These are phyloP conservation scores for Campoplex nolae DNA, from an alignment of 2,888 invertebrate genomes.

Conservation along the genomic window DNA sequence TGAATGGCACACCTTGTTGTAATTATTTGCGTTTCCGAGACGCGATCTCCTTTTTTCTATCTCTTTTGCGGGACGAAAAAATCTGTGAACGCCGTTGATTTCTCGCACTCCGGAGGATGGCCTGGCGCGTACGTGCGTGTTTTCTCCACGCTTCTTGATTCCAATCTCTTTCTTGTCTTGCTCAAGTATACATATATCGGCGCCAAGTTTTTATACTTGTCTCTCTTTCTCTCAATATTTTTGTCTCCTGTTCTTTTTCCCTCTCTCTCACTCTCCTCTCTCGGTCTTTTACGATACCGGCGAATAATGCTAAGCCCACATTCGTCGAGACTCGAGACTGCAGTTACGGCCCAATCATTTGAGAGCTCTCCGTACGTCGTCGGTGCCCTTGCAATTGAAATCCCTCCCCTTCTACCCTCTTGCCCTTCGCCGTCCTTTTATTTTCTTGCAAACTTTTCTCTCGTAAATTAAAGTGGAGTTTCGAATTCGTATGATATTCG, in stretches of 20 bases:
- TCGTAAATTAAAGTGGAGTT: slow-evolving; percentile 8
- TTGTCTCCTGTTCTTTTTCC: neutral
- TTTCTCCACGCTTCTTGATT: slow-evolving; percentile 34
- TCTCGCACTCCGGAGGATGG: slow-evolving; percentile 18
- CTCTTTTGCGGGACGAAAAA: slow-evolving; percentile 27
- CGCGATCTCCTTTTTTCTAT: slow-evolving; percentile 17
- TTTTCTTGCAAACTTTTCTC: slow-evolving; percentile 1
- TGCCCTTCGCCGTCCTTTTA: neutral
- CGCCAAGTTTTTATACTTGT: neutral
- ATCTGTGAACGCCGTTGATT: slow-evolving; percentile 25
- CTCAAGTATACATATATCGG: slow-evolving; percentile 23
- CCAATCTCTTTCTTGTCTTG: slow-evolving; percentile 24
- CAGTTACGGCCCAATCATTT: slow-evolving; percentile 43
- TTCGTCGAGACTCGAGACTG: slow-evolving; percentile 15
- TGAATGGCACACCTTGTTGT: slow-evolving; percentile 50
- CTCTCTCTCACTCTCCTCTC: neutral
- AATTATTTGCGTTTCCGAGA: slow-evolving; percentile 24
- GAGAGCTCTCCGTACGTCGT: slow-evolving; percentile 7
- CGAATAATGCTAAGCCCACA: slow-evolving; percentile 23
- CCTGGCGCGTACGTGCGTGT: slow-evolving; percentile 37
- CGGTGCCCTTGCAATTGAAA: slow-evolving; percentile 40
- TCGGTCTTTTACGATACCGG: slow-evolving; percentile 14
- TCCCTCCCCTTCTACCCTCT: neutral
- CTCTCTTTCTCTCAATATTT: slow-evolving; percentile 14
- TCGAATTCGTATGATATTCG: neutral